Evolutionary conservation across 2,113 vertebrate species (phyloP).

Genomic region (Pleuronectes platessa): DNA sequence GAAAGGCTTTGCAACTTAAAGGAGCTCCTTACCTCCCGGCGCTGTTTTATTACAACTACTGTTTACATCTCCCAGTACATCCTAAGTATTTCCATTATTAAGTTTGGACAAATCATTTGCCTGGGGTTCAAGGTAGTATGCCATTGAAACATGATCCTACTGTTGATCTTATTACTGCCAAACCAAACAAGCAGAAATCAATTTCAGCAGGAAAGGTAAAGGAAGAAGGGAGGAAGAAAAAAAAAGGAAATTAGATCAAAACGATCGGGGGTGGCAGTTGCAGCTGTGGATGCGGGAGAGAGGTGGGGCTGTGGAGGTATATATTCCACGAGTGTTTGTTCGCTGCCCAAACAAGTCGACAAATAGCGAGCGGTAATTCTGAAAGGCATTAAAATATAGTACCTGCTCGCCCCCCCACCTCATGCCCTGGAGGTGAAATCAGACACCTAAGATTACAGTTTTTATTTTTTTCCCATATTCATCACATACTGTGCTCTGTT

Average conservation of each 20-base stretch:
- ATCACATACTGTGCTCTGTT: conserved; percentile 55
- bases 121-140: conserved; percentile 96
- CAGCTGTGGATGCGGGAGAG: conserved; percentile 66
- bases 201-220: conserved; percentile 85
- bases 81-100: conserved; percentile 98
- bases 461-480: conserved; percentile 59
- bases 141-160: conserved; percentile 95
- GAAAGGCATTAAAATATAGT: conserved; percentile 65
- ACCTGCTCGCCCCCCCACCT: conserved; percentile 36
- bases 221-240: conserved; percentile 67
- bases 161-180: conserved; percentile 93
- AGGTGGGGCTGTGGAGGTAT: conserved; percentile 55
- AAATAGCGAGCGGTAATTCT: conserved; percentile 69
- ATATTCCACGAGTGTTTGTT: conserved; percentile 67
- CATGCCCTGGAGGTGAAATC: conserved; percentile 68
- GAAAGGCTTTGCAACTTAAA: conserved; percentile 93
- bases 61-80: conserved; percentile 98
- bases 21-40: conserved; percentile 90
- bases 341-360: conserved; percentile 66
- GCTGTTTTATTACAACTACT: conserved; percentile 97
- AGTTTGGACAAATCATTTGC: conserved; percentile 99
- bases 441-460: conserved; percentile 69
- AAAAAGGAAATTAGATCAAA: conserved; percentile 84
- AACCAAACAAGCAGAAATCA: conserved; percentile 94
- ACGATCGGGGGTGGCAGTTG: conserved; percentile 70